phyloP scores from a whole-genome alignment of 2,888 invertebrate genomes.

The Incurvaria masculella region DNA sequence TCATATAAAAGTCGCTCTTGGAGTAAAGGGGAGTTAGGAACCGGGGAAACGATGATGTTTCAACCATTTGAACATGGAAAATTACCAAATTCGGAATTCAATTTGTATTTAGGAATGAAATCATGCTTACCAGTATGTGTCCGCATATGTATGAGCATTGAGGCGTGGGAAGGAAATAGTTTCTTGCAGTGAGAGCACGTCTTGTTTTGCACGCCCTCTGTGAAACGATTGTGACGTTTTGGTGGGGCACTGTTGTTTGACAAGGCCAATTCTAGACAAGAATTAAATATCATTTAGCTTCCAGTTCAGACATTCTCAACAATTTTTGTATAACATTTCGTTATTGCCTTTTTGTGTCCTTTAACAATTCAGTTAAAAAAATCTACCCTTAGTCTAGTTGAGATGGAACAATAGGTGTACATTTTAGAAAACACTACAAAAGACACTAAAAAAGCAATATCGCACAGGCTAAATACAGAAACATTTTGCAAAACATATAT shows the following conservation, averaged over 20 bases:
- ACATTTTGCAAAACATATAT: conserved; percentile 7
- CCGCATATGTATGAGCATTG: conserved; percentile 74
- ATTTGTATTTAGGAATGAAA: no score
- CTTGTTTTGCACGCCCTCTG: conserved; percentile 57
- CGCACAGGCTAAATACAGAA: not conserved
- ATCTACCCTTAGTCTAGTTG: not conserved
- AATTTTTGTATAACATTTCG: not conserved
- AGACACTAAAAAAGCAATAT: conserved; percentile 28
- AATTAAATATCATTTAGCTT: not conserved
- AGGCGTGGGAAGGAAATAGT: conserved; percentile 73
- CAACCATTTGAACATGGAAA: no score
- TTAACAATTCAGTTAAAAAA: not conserved
- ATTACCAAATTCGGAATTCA: no score
- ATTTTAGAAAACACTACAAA: no score
- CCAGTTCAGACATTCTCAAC: not conserved
- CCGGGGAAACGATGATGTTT: no score
- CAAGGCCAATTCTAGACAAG: conserved; percentile 67
- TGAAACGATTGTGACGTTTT: conserved; percentile 59
- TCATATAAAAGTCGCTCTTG: no score
- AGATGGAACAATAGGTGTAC: no score
- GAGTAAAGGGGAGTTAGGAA: no score
- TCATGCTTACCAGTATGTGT: conserved; percentile 63
- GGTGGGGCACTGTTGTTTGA: conserved; percentile 70
- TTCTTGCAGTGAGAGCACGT: conserved; percentile 68
- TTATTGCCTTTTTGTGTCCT: not conserved